Evolutionary conservation across 30 jellyfish, hydroid and myxozoan species (phyloP), one percentile per base, ranked within the genome.

Genomic region (Turritopsis rubra): DNA sequence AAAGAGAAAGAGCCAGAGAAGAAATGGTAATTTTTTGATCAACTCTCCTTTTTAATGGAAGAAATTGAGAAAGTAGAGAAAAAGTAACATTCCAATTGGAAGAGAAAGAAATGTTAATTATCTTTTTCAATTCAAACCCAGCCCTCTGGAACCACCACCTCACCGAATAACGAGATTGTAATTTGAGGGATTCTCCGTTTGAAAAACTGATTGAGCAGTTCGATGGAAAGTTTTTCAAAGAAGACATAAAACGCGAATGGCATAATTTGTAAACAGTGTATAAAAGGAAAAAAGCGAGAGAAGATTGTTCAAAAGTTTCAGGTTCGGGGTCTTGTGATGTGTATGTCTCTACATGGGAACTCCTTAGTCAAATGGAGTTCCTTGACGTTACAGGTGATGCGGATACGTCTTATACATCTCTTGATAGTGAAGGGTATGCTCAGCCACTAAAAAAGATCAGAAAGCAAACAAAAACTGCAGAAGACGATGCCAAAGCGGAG

Each of bases 121-220:
- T 8, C n/a, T 75, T 75, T 75, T 75, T 75, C 83, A 30, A 9
- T 75, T 75, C 41, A 75, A 75, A 75, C 0, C 83, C 83, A 75
- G 76, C 83, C 83, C 60, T 75, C 0, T 75, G 83, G 60, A 26
- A 75, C 60, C 83, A 75, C 83, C 83, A 30, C 83, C 83, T 75
- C 68, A 18, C 68, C 0, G 83, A 75, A 17, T 75, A 75, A 8
- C 25, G 83, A 75, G 83, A 75, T 75, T 70, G 83, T 75, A 75
- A 75, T 75, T 75, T 75, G 83, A 26, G 53, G 60, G 66, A 75
- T 75, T 30, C 28, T 21, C 68, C 22, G 83, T 29, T 75, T 1
- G 75, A 30, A 75, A 75, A 75, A 30, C 60, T 75, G 83, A 0
- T 75, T 75, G 72, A 75, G 53, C 83, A 75, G 66, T 75, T 75